Conservation (phyloP, 2,888 invertebrate species). For the Aleiodes testaceus region DNA sequence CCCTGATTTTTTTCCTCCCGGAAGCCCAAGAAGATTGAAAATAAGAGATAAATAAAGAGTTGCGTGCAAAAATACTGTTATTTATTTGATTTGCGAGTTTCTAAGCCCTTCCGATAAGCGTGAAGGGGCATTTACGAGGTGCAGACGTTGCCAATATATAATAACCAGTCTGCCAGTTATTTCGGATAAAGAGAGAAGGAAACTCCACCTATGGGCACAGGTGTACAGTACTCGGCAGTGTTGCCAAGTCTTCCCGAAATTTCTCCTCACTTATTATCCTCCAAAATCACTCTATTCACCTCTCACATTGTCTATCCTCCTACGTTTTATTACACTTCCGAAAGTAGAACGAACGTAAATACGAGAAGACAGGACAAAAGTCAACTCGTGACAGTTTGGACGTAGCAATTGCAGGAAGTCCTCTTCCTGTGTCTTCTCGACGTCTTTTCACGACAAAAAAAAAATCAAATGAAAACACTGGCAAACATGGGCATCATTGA, state of each 20-base stretch:
- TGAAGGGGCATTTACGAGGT: slow-evolving; percentile 54
- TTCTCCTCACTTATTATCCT: not conserved
- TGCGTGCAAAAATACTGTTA: slow-evolving; percentile 4
- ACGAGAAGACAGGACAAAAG: slow-evolving; percentile 40
- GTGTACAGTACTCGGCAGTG: slow-evolving; percentile 45
- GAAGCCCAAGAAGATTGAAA: not conserved
- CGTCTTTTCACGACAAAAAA: slow-evolving; percentile 36
- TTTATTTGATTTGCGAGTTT: slow-evolving; percentile 11
- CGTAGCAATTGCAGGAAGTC: slow-evolving; percentile 55
- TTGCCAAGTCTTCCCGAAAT: slow-evolving; percentile 46
- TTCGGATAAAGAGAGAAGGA: slow-evolving; percentile 40
- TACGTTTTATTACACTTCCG: slow-evolving; percentile 30
- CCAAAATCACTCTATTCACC: not conserved
- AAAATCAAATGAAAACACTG: slow-evolving; percentile 13
- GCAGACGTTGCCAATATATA: slow-evolving; percentile 50
- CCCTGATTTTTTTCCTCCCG: not conserved
- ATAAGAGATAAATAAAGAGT: not conserved
- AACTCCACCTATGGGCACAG: slow-evolving; percentile 41
- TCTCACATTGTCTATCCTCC: not conserved
- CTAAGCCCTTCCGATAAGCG: slow-evolving; percentile 5
- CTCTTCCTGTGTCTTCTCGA: slow-evolving; percentile 51
- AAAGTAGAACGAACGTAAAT: slow-evolving; percentile 42
- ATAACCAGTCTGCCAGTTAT: slow-evolving; percentile 42
- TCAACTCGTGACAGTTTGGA: slow-evolving; percentile 48
- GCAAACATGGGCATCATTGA: slow-evolving; percentile 18